Conservation (phyloP, 2,113 vertebrate genomes). For the Nibea coibor region DNA sequence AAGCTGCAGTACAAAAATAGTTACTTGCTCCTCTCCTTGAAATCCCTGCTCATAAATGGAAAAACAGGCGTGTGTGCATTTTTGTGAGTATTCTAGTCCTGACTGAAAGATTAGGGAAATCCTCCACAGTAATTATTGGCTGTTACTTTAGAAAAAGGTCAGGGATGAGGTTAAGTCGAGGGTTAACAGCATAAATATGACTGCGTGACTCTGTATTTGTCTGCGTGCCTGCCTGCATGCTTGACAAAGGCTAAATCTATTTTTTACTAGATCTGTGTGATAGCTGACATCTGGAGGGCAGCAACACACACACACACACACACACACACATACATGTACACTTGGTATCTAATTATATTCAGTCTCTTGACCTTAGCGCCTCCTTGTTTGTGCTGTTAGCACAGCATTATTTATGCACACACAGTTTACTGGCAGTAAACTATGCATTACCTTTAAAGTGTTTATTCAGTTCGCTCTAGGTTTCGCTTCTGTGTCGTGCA, state of each 20-base stretch:
- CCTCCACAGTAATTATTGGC: constrained; percentile 2
- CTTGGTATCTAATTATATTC: constrained; percentile 3
- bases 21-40: neutral
- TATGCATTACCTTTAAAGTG: neutral
- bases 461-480: neutral
- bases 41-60: neutral
- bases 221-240: neutral
- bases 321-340: neutral
- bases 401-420: neutral
- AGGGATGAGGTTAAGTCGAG: neutral
- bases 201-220: neutral
- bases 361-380: neutral
- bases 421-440: neutral
- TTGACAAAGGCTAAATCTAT: neutral
- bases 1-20: neutral
- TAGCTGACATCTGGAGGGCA: constrained; percentile 19
- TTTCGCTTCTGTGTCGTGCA: neutral
- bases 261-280: constrained; percentile 8
- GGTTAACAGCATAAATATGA: constrained; percentile 6
- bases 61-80: neutral
- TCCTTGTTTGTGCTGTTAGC: neutral
- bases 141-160: constrained; percentile 8
- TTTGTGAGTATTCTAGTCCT: neutral
- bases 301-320: constrained; percentile 1
- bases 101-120: constrained; percentile 8